Evolutionary conservation across 2,797 vertebrate species (phyloP).

Genomic region (Echeneis naucrates): DNA sequence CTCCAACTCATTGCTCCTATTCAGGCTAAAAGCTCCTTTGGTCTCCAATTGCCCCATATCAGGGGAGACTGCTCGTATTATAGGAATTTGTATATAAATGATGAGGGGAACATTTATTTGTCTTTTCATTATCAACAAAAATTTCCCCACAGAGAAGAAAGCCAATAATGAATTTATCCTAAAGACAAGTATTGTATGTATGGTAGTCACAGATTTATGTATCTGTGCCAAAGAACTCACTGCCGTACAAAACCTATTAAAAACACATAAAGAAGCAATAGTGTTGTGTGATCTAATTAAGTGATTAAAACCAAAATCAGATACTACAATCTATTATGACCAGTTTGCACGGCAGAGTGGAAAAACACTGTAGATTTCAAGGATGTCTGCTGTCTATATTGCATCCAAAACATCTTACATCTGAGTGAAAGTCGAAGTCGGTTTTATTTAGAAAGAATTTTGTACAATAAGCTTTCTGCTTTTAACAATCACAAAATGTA

Average conservation of each 20-base stretch:
- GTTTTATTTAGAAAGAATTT: constrained; percentile 19
- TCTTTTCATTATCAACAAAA: constrained; percentile 37
- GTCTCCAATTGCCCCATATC: not conserved
- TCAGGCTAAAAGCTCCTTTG: constrained; percentile 10
- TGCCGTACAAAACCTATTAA: constrained; percentile 57
- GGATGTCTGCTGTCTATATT: not conserved
- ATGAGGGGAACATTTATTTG: constrained; percentile 17
- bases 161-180: constrained; percentile 27
- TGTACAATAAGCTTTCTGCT: constrained; percentile 1
- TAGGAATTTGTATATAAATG: constrained; percentile 16
- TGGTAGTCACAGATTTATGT: constrained; percentile 23
- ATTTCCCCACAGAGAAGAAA: constrained; percentile 40
- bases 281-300: constrained; percentile 50
- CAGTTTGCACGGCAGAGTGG: constrained; percentile 28
- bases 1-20: constrained; percentile 8
- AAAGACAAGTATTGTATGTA: constrained; percentile 35
- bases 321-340: constrained; percentile 34
- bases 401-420: not conserved
- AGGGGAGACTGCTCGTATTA: constrained; percentile 11
- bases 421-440: constrained; percentile 10
- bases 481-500: constrained; percentile 44
- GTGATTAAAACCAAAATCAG: constrained; percentile 55
- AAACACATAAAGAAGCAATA: constrained; percentile 57
- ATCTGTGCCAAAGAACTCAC: constrained; percentile 38
- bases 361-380: constrained; percentile 18